Evolutionary conservation across 2,797 vertebrate genomes (phyloP), one percentile per base, ranked within the genome.

Genomic region (Bovichtus variegatus): DNA sequence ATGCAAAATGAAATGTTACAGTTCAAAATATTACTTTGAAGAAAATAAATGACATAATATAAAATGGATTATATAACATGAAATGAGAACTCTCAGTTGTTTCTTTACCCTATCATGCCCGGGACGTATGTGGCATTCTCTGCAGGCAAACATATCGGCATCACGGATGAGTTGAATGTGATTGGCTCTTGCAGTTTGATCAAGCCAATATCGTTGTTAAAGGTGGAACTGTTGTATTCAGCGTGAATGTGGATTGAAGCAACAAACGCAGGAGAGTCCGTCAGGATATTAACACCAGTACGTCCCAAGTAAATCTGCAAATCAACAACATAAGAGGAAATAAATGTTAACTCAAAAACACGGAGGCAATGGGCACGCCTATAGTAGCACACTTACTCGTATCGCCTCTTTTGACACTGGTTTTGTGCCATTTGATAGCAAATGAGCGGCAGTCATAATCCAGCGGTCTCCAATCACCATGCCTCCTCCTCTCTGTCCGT

Each of bases 381-480:
- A 29, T 2, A 27, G 8, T 11, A 11, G 16, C 0, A 0, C 25
- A 40, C 78, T 77, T 59, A 93, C 92, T 19, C 1, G 9, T 4
- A 92, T 0, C n/a, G 2, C 0, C 0, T 57, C 9, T 0, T 1
- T 34, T 54, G 31, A 0, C 38, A 0, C n/a, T 4, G 0, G 0
- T 0, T 0, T 1, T n/a, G n/a, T n/a, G n/a, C n/a, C n/a, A n/a
- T n/a, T 81, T 71, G 6, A 4, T 25, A n/a, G n/a, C n/a, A n/a
- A n/a, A 61, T 94, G 89, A 78, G 95, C 95, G 25, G 94, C 93
- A 6, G 94, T 95, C 80, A 95, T 41, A 25, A 95, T 23, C 95
- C 95, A 95, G 3, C 38, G 78, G 15, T 94, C 94, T 46, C 67
- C 89, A 13, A 96, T 91, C 71, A 96, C 82, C 21, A 89, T 87